Conservation (phyloP, 2,797 vertebrate species). For the Hemibagrus guttatus region DNA sequence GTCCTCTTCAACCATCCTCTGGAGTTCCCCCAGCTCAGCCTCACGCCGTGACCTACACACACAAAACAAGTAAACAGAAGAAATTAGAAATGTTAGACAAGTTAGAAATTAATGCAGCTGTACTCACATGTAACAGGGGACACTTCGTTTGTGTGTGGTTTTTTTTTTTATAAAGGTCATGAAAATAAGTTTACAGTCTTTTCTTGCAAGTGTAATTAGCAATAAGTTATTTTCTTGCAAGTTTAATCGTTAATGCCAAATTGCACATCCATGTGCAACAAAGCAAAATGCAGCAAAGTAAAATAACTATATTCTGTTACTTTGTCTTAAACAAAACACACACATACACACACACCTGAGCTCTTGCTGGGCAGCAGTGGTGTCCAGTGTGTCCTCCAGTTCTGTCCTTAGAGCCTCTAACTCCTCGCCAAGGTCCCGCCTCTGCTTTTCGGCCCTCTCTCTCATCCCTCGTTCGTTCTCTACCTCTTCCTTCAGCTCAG, state of each 20-base stretch:
- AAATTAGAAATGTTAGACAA: too few relatives aligned
- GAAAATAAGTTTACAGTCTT: neutral
- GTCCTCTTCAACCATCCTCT: constrained; percentile 79
- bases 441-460: constrained; percentile 87
- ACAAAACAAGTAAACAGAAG: constrained; percentile 46
- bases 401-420: constrained; percentile 88
- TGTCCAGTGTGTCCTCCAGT: constrained; percentile 89
- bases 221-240: too few relatives aligned
- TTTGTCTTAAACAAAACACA: neutral
- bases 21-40: constrained; percentile 76
- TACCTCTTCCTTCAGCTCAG: constrained; percentile 88
- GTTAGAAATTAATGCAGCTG: neutral
- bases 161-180: neutral
- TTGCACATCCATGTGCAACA: neutral
- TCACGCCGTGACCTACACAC: constrained; percentile 76
- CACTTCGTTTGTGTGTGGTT: neutral
- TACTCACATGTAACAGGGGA: neutral
- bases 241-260: too few relatives aligned
- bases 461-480: constrained; percentile 83
- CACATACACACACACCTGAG: constrained; percentile 74
- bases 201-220: neutral
- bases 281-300: neutral
- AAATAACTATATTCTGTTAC: neutral
- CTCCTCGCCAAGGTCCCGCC: constrained; percentile 86
- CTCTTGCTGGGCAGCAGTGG: constrained; percentile 89